phyloP scores from a whole-genome alignment of 2,888 invertebrate species.

The Litoditis marina region DNA sequence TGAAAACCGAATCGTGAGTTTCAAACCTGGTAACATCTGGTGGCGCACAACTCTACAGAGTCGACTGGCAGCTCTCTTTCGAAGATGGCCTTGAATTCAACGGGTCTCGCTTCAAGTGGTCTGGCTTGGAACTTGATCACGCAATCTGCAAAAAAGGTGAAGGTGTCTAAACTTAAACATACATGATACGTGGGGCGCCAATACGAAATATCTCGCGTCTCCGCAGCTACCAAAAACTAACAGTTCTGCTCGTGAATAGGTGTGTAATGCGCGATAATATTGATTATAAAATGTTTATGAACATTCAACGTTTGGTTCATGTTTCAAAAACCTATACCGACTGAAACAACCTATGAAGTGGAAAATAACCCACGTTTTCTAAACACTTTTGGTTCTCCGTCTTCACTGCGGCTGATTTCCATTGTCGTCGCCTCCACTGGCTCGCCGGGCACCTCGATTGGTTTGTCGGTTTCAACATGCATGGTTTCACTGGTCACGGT shows the following conservation, averaged over 20 bases:
- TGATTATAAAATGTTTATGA: too few species aligned
- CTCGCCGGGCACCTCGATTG: slow-evolving; percentile 55
- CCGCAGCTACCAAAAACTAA: too few species aligned
- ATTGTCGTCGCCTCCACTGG: slow-evolving; percentile 39
- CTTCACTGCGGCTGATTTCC: slow-evolving; percentile 47
- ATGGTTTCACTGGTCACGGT: slow-evolving; percentile 2
- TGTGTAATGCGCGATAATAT: too few species aligned
- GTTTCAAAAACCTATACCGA: too few species aligned
- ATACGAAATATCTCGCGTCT: too few species aligned
- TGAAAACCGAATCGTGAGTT: neutral
- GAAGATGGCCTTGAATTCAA: slow-evolving; percentile 46
- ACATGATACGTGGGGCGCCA: too few species aligned
- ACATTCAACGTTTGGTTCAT: too few species aligned
- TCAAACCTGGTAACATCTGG: slow-evolving; percentile 50
- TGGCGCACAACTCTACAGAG: slow-evolving; percentile 51
- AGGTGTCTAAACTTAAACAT: too few species aligned
- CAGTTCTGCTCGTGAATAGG: too few species aligned
- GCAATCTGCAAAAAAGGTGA: slow-evolving; percentile 43
- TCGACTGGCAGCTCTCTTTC: slow-evolving; percentile 45
- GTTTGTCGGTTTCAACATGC: slow-evolving; percentile 40
- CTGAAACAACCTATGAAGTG: too few species aligned
- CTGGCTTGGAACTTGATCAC: slow-evolving; percentile 56
- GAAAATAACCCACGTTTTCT: too few species aligned
- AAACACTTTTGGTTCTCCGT: slow-evolving; percentile 37
- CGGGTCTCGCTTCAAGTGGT: slow-evolving; percentile 40